phyloP scores from a whole-genome alignment of 2,797 vertebrate species.

The Phoeniculus purpureus region DNA sequence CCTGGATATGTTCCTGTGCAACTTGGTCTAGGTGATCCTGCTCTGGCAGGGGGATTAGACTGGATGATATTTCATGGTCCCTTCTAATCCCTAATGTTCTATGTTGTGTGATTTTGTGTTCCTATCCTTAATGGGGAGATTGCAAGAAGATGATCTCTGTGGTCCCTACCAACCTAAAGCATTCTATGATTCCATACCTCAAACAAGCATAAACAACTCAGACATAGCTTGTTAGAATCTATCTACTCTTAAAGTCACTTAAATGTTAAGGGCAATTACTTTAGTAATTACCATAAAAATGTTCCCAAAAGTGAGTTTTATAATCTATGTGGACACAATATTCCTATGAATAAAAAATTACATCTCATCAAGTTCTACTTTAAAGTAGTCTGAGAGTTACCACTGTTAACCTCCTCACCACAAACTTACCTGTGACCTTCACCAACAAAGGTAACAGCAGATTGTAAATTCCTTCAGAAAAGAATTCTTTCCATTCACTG shows the following conservation, averaged over 20 bases:
- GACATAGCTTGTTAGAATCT: neutral
- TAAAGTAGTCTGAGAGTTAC: neutral
- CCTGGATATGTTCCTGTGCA: too few species aligned
- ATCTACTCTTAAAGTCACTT: neutral
- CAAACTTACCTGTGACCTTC: constrained; percentile 85
- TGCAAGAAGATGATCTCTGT: too few species aligned
- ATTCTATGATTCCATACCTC: too few species aligned
- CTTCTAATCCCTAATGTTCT: too few species aligned
- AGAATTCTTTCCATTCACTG: constrained; percentile 94
- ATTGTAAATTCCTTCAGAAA: constrained; percentile 89
- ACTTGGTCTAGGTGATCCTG: too few species aligned
- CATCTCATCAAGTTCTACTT: neutral
- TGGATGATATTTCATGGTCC: too few species aligned
- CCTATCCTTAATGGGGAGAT: too few species aligned
- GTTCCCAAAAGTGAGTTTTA: neutral
- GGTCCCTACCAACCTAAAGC: too few species aligned
- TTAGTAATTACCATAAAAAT: neutral
- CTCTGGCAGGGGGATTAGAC: too few species aligned
- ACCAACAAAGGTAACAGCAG: constrained; percentile 90
- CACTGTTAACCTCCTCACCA: neutral
- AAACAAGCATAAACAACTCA: neutral
- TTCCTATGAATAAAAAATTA: neutral
- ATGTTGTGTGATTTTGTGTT: too few species aligned
- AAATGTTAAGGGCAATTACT: neutral
- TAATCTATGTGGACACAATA: neutral